Evolutionary conservation across 2,113 vertebrate species (phyloP), one percentile per base, ranked within the genome.

Genomic region (Corythoichthys intestinalis): DNA sequence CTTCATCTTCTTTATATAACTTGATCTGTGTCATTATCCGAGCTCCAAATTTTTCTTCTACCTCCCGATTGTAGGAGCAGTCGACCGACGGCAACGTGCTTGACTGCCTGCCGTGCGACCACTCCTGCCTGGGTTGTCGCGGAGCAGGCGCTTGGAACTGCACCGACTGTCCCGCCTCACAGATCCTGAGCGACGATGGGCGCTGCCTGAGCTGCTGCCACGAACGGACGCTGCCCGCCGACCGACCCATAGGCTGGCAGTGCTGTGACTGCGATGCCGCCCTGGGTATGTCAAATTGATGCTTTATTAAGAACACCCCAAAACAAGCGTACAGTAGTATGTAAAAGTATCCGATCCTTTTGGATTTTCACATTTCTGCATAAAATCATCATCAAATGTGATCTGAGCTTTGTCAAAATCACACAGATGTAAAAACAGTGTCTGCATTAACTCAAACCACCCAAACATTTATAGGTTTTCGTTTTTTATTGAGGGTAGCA

Each of bases 171-270:
- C 92, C 88, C 0, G 90, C 91, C 3, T 37, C 72, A 49, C 85
- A 86, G 77, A 62, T 93, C 39, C 80, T 96, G 34, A 83, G 93
- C 48, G 91, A 95, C 0, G 92, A 95, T 9, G 84, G 91, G 35
- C 93, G 92, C 71, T 99, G 97, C 75, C 82, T 99, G 63, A 85
- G 46, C 56, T 98, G 97, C 77, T 98, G 96, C 77, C 87, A 78
- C 52, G 67, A 85, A 4, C 61, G 84, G n/a, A 72, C 12, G 7
- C 63, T 0, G 0, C 62, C 20, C 57, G 67, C 12, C 34, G 65
- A 13, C 3, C 8, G 48, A 8, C 69, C 4, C 0, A 65, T 90
- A 7, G 35, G 71, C 38, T 72, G 76, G 52, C 91, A 94, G n/a
- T 97, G 97, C 89, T 99, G 97, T 67, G 90, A 95, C 81, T 99